Conservation (phyloP, 2,888 invertebrate genomes). For the Meganola albula region DNA sequence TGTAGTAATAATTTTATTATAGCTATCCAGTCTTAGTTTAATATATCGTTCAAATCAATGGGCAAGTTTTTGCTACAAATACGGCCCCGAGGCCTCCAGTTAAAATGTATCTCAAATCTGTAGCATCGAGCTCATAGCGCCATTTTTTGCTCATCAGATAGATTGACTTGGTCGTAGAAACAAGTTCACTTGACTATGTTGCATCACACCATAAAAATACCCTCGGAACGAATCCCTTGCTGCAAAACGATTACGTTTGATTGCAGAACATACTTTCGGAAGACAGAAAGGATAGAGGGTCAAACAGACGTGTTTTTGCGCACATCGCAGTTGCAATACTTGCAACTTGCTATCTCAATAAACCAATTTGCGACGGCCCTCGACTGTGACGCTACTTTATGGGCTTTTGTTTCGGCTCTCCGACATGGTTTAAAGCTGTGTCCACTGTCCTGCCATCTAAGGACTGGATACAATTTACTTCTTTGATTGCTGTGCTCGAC, state of each 20-base stretch:
- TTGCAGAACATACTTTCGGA: slow-evolving; percentile 23
- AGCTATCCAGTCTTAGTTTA: no score
- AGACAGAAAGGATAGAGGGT: slow-evolving; percentile 18
- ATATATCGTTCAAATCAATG: slow-evolving; percentile 1
- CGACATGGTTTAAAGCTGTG: not conserved
- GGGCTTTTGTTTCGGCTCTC: not conserved
- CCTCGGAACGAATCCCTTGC: slow-evolving; percentile 20
- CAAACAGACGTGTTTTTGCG: slow-evolving; percentile 37
- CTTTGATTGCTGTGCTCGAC: slow-evolving; percentile 13
- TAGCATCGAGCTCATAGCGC: slow-evolving; percentile 19
- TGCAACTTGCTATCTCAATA: no score
- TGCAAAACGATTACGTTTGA: slow-evolving; percentile 28
- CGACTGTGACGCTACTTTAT: slow-evolving; percentile 9
- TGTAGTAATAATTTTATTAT: no score
- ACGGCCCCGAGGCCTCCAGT: not conserved
- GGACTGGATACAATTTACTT: slow-evolving; percentile 4
- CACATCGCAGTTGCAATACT: slow-evolving; percentile 48
- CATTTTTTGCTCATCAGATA: slow-evolving; percentile 20
- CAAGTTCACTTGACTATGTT: slow-evolving; percentile 18
- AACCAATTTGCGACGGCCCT: slow-evolving; percentile 62
- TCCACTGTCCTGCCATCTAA: not conserved
- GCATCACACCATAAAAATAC: slow-evolving; percentile 24
- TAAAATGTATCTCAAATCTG: not conserved
- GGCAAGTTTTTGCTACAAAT: not conserved
- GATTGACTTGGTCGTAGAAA: slow-evolving; percentile 22